Conservation (phyloP, 2,888 invertebrate genomes). For the Coleophora deauratella region DNA sequence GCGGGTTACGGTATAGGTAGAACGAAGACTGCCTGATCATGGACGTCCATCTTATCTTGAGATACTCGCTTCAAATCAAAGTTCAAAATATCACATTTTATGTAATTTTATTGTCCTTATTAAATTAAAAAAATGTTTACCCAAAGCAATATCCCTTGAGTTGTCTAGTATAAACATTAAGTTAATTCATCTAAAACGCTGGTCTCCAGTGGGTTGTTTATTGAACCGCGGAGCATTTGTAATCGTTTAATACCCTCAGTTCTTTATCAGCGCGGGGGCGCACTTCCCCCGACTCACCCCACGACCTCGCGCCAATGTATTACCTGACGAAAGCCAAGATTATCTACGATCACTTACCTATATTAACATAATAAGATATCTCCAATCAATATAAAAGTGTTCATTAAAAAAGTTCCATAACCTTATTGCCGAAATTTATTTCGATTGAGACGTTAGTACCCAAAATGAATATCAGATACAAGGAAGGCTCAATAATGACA, state of each 20-base stretch:
- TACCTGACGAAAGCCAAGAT: slow-evolving; percentile 61
- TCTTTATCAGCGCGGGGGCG: slow-evolving; percentile 66
- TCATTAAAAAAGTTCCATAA: too few relatives aligned
- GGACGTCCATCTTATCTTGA: too few relatives aligned
- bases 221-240: slow-evolving; percentile 74
- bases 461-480: slow-evolving; percentile 50
- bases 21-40: too few relatives aligned
- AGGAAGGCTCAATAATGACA: slow-evolving; percentile 60
- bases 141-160: too few relatives aligned
- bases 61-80: too few relatives aligned
- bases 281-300: slow-evolving; percentile 43
- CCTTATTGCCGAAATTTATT: slow-evolving; percentile 7
- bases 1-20: too few relatives aligned
- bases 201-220: slow-evolving; percentile 57
- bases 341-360: slow-evolving; percentile 27
- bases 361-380: slow-evolving; percentile 12
- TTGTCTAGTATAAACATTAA: slow-evolving; percentile 17
- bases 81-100: too few relatives aligned
- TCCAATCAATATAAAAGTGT: too few relatives aligned
- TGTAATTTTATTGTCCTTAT: too few relatives aligned
- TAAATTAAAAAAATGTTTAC: too few relatives aligned
- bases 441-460: slow-evolving; percentile 4
- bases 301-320: slow-evolving; percentile 45
- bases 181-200: slow-evolving; percentile 60
- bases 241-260: slow-evolving; percentile 75